A percentile compares a stretch with the other conserved stretches of the same genome.
These are phyloP conservation scores for Volucella zonaria DNA, from an alignment of 2,888 invertebrate genomes.

Conservation along the genomic window DNA sequence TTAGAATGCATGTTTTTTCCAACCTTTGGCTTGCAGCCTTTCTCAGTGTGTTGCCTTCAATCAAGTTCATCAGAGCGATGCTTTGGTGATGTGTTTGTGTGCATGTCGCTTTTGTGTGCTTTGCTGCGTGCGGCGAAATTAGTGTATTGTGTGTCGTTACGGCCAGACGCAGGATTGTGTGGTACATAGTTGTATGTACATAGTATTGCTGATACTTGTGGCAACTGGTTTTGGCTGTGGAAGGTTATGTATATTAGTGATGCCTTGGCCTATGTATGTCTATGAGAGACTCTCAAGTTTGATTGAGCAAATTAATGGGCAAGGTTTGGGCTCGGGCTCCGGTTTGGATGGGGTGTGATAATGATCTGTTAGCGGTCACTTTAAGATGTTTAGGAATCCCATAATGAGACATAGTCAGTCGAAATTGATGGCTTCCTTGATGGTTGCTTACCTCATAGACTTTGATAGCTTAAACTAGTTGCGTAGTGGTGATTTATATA, in stretches of 20 bases:
- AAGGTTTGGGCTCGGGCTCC: not conserved
- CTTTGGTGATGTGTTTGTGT: conserved; percentile 1
- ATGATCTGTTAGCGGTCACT: not conserved
- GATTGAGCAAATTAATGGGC: not conserved
- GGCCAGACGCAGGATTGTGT: conserved; percentile 28
- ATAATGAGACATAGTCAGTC: too few relatives aligned
- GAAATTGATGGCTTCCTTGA: too few relatives aligned
- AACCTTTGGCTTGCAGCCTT: not conserved
- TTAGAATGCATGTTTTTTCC: conserved; percentile 23
- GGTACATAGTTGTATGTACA: conserved; percentile 26
- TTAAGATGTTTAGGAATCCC: not conserved
- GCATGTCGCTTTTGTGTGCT: conserved; percentile 8
- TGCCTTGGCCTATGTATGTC: not conserved
- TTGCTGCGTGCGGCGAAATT: conserved; percentile 7
- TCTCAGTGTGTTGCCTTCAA: conserved; percentile 33
- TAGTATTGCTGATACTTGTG: not conserved
- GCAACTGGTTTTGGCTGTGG: conserved; percentile 25
- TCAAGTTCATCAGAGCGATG: conserved; percentile 44
- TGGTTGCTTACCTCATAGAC: too few relatives aligned
- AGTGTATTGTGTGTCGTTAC: conserved; percentile 2
- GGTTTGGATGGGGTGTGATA: not conserved
- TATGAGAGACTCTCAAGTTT: conserved; percentile 5
- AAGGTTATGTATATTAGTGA: not conserved
- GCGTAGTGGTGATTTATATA: too few relatives aligned
- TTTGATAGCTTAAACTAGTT: too few relatives aligned